These are phyloP conservation scores for Prionace glauca DNA, from an alignment of 2,797 vertebrate species.

Conservation along the genomic window DNA sequence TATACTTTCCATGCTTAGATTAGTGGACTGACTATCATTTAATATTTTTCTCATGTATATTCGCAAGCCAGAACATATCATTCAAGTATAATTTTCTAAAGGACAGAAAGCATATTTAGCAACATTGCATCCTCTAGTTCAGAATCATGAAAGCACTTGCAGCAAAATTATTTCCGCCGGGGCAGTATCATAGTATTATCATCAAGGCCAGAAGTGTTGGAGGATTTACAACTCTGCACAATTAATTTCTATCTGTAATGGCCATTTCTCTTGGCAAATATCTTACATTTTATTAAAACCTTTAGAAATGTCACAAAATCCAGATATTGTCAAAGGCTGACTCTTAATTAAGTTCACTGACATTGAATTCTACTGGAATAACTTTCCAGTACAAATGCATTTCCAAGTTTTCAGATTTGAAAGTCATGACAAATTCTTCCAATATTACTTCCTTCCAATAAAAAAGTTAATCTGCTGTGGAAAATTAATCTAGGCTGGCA, in stretches of 20 bases:
- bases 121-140: not conserved
- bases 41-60: not conserved
- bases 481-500: not conserved
- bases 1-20: not conserved
- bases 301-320: not conserved
- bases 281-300: not conserved
- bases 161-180: not conserved
- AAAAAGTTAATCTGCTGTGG: not conserved
- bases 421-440: not conserved
- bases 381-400: not conserved
- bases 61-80: not conserved
- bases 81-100: not conserved
- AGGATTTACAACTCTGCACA: not conserved
- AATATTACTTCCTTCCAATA: not conserved
- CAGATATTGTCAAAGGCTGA: not conserved
- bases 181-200: not conserved
- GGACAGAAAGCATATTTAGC: not conserved
- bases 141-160: not conserved
- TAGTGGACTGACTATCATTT: not conserved
- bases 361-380: not conserved
- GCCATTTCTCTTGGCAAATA: not conserved
- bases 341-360: not conserved
- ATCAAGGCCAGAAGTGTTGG: not conserved
- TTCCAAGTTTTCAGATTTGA: constrained; percentile 10
- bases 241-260: not conserved